These are phyloP conservation scores for Penaeus japonicus DNA, from an alignment of 1,140 invertebrate species.

Conservation along the genomic window DNA sequence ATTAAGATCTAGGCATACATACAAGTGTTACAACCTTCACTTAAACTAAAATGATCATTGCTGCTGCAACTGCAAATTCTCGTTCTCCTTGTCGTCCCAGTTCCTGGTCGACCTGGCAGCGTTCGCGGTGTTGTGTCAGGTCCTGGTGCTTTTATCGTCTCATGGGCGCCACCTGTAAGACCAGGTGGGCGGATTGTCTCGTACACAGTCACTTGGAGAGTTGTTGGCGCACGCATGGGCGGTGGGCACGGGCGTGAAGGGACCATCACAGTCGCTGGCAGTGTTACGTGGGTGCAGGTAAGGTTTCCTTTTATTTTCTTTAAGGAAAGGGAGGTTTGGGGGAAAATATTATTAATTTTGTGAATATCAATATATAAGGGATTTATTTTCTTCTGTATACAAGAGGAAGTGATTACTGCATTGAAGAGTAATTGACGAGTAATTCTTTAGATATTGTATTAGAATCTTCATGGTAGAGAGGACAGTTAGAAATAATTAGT, in stretches of 20 bases:
- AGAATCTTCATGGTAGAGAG: not conserved
- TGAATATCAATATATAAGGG: not conserved
- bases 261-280: constrained; percentile 47
- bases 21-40: no score
- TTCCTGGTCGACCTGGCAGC: constrained; percentile 65
- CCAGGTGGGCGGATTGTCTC: constrained; percentile 66
- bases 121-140: constrained; percentile 65
- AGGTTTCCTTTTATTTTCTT: no score
- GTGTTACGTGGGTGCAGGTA: constrained; percentile 55
- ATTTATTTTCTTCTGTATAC: not conserved
- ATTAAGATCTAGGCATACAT: not conserved
- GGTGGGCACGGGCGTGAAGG: constrained; percentile 45
- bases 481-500: not conserved
- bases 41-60: no score
- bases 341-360: not conserved
- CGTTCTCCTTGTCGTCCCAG: constrained; percentile 59
- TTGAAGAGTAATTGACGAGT: no score
- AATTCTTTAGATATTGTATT: not conserved
- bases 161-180: constrained; percentile 66
- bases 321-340: no score
- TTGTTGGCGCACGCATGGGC: constrained; percentile 66
- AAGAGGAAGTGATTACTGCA: no score
- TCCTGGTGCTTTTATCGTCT: constrained; percentile 64
- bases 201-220: constrained; percentile 74
- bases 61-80: not conserved